Base-by-base conservation (phyloP, 53 echinoderm and acorn worm genomes). In the Hippasteria phrygiana region DNA sequence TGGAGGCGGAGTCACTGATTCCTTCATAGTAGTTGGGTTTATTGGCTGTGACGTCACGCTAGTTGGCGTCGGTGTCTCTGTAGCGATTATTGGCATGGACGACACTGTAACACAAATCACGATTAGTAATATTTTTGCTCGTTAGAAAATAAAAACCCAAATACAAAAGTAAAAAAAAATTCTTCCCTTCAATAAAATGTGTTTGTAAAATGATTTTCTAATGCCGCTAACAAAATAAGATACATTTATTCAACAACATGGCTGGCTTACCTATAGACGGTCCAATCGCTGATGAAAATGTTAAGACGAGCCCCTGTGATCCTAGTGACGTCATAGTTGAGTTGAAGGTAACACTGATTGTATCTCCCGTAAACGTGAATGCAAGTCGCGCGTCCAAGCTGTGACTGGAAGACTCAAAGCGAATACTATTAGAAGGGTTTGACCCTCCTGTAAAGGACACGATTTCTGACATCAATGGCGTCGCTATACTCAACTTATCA, bases 301-400 rank as follows among this genome's bases (percentile, higher is more conserved):
- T 85, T 24, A 85, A 24, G 34, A 85, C 85, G 32, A 71, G 39
- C 1, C 85, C 85, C 38, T 85, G 85, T 3, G 70, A 50, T 22
- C 85, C 71, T 0, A 9, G 22, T 13, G 85, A 85, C 51, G 71
- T 51, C 50, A 50, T 0, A 0, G 85, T 50, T 0, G 85, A 85
- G 46, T 85, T 85, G 38, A 85, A 85, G 4, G 28, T 43, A n/a
- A 85, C 65, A 12, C 0, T 53, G 54, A 85, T 28, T 22, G 1
- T 45, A 10, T 34, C 43, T 34, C 85, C 85, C 5, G 70, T 65
- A 43, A 85, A 85, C 17, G 85, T 85, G 51, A 85, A 85, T 2
- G 35, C 34, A 17, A 85, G 85, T 13, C 27, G 64, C 32, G 71
- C 47, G 4, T 12, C 39, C n/a, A 85, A 24, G 6, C 0, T 31